Base-by-base conservation (phyloP, 2,888 invertebrate species). In the Artemia sp. region DNA sequence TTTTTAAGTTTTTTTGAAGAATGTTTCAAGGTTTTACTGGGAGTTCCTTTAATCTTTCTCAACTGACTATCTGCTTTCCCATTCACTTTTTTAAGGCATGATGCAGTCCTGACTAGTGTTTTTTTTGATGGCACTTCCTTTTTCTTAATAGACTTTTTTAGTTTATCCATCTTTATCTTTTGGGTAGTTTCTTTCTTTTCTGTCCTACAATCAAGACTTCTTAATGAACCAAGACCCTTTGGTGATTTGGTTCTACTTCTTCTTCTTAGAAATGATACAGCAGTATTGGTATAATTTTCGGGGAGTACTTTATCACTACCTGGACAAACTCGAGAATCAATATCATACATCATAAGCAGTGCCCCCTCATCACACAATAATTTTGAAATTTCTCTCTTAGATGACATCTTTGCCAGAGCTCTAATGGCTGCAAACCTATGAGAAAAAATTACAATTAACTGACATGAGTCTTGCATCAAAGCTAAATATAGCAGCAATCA, bases 41-140 rank as follows among this genome's bases (percentile, higher is more conserved):
- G 64, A 58, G 64, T 58, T 58, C 64, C 64, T 24, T 58, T n/a
- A n/a, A 10, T 24, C 24, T 58, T 58, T 58, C 64, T 58, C n/a
- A 58, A 24, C n/a, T 58, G 64, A 19, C 64, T 58, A 24, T 8
- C 64, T 19, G 64, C 64, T 58, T n/a, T 58, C 11, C n/a, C 64
- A 19, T n/a, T 24, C 24, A 24, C 64, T 58, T 58, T 58, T 38
- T 38, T 38, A 38, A 38, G 6, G 38, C 5, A 38, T 38, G 38
- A 38, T 38, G 5, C 38, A 38, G 38, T 6, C 3, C 38, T 6
- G 38, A 38, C 38, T 38, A 38, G 6, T 6, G 6, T 1, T 38
- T 38, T 38, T 38, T 38, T 38, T 38, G 38, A 38, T 38, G 6
- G 6, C 38, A 38, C 38, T 38, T 38, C 38, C 38, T 38, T 38